A percentile compares a stretch with the other conserved stretches of the same genome.
Evolutionary conservation across 1,140 invertebrate genomes (phyloP).

Genomic region (Brachionus plicatilis): DNA sequence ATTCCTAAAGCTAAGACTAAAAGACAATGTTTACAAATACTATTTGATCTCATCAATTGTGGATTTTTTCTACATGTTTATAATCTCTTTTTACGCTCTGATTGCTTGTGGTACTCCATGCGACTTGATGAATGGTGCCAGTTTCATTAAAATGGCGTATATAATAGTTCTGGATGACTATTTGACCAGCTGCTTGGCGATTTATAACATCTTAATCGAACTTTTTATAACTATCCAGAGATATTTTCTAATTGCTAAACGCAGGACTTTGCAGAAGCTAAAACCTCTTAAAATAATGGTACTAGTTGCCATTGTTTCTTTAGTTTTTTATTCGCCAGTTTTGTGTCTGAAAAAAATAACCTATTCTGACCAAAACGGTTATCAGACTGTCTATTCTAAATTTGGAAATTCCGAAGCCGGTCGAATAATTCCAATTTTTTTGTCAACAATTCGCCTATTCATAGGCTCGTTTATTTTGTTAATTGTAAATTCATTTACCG

Average conservation of each 20-base stretch:
- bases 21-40: conserved; percentile 13
- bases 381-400: not conserved
- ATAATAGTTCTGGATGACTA: not conserved
- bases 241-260: not conserved
- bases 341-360: not conserved
- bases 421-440: not conserved
- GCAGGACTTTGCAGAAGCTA: not conserved
- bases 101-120: not conserved
- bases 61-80: not conserved
- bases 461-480: not conserved
- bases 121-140: not conserved
- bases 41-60: not conserved
- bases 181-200: not conserved
- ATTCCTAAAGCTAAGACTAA: not conserved
- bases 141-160: not conserved
- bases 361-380: not conserved
- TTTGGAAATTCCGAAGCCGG: not conserved
- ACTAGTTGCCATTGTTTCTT: not conserved
- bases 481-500: not conserved
- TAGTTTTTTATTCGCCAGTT: not conserved
- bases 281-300: not conserved
- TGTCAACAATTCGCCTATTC: not conserved
- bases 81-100: not conserved
- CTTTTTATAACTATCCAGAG: not conserved
- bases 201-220: not conserved